phyloP scores from a whole-genome alignment of 2,797 vertebrate species.

The Eleutherodactylus coqui region DNA sequence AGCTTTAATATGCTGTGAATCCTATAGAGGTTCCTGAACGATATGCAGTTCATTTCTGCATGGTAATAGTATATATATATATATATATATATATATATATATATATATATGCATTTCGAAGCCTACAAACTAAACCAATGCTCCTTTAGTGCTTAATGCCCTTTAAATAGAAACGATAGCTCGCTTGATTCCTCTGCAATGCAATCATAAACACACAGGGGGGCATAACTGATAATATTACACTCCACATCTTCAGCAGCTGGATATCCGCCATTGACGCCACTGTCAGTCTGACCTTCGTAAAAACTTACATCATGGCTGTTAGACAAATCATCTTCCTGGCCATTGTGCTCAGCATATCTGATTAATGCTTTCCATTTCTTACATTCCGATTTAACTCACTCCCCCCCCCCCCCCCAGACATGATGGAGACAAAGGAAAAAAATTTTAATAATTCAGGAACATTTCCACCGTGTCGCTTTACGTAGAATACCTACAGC shows the following conservation, averaged over 20 bases:
- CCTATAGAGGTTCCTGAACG: background rate
- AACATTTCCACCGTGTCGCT: slow-evolving; percentile 8
- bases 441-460: slow-evolving; percentile 33
- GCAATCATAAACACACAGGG: slow-evolving; percentile 43
- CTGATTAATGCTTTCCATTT: slow-evolving; percentile 8
- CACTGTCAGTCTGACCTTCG: slow-evolving; percentile 28
- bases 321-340: slow-evolving; percentile 10
- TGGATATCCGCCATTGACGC: slow-evolving; percentile 14
- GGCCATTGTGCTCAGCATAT: background rate
- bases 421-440: slow-evolving; percentile 8
- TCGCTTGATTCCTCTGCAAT: slow-evolving; percentile 2
- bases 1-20: background rate
- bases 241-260: slow-evolving; percentile 30
- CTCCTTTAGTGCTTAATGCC: slow-evolving; percentile 30
- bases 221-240: slow-evolving; percentile 48
- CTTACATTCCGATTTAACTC: background rate
- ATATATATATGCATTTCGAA: slow-evolving; percentile 1
- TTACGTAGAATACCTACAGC: slow-evolving; percentile 11
- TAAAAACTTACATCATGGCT: slow-evolving; percentile 9
- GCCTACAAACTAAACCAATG: background rate
- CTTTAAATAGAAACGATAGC: slow-evolving; percentile 18
- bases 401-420: background rate
- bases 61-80: slow-evolving; percentile 30
- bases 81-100: no score
- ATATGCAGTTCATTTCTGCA: slow-evolving; percentile 16